A percentile compares a stretch with the other conserved stretches of the same genome.
These are phyloP conservation scores for Steinernema carpocapsae DNA, from an alignment of 2,888 invertebrate genomes.

Conservation along the genomic window DNA sequence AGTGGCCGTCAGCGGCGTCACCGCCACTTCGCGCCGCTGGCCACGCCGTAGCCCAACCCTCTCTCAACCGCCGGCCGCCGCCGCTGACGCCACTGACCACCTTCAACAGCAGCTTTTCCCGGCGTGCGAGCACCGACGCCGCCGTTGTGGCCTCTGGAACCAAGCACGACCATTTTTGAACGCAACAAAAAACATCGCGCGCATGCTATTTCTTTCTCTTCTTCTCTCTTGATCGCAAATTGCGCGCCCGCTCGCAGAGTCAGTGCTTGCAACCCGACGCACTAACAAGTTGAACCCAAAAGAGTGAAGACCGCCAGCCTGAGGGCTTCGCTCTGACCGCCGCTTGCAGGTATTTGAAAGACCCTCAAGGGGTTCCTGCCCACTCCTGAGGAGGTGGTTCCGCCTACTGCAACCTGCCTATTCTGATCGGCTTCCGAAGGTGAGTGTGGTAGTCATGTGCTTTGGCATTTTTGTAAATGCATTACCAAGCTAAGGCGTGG, in stretches of 20 bases:
- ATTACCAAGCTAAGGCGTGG: not conserved
- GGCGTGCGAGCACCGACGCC: constrained; percentile 12
- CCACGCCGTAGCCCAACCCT: constrained; percentile 33
- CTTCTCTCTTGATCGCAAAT: not conserved
- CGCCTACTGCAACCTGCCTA: not conserved
- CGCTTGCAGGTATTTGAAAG: not conserved
- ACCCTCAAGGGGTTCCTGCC: constrained; percentile 12
- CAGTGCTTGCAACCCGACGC: constrained; percentile 20
- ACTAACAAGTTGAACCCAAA: not conserved
- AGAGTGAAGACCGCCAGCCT: not conserved
- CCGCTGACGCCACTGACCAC: constrained; percentile 20
- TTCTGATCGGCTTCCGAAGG: not conserved
- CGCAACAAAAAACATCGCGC: constrained; percentile 34
- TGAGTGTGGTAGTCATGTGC: constrained; percentile 3
- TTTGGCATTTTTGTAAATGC: constrained; percentile 25
- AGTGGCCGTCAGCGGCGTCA: constrained; percentile 32
- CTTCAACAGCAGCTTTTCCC: constrained; percentile 31
- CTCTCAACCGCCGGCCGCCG: not conserved
- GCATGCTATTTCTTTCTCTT: constrained; percentile 26
- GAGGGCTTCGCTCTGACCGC: constrained; percentile 24
- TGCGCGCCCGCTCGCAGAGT: constrained; percentile 12
- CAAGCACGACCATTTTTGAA: constrained; percentile 34
- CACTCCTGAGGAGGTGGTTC: constrained; percentile 8
- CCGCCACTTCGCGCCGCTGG: constrained; percentile 21
- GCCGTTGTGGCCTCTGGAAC: constrained; percentile 33